phyloP scores from a whole-genome alignment of 2,797 vertebrate species.

The Epinephelus awoara region DNA sequence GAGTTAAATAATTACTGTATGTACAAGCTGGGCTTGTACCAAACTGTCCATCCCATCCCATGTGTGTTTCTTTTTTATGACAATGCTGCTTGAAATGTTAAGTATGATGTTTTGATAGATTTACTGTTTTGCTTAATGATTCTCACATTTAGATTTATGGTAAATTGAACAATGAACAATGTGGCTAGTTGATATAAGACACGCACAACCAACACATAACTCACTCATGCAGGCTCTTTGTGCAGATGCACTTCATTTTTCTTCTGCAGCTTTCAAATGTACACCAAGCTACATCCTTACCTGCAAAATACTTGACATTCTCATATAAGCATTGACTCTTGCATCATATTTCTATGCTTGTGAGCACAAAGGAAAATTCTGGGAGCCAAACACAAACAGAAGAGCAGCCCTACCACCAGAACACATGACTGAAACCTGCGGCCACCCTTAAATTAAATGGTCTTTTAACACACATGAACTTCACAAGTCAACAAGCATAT shows the following conservation, averaged over 20 bases:
- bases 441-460: constrained; percentile 4
- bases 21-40: constrained; percentile 79
- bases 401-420: not conserved
- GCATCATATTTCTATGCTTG: not conserved
- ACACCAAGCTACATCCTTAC: not conserved
- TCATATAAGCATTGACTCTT: not conserved
- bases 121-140: constrained; percentile 51
- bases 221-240: not conserved
- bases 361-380: constrained; percentile 12
- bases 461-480: constrained; percentile 20
- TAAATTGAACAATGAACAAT: constrained; percentile 30
- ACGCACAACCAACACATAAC: constrained; percentile 2
- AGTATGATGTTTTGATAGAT: constrained; percentile 47
- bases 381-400: not conserved
- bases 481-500: not conserved
- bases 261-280: not conserved
- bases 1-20: constrained; percentile 50
- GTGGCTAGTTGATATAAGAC: not conserved
- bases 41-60: constrained; percentile 23
- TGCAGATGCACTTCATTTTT: not conserved
- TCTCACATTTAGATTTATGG: constrained; percentile 17
- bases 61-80: constrained; percentile 42
- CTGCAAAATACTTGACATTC: not conserved
- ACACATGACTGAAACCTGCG: constrained; percentile 25
- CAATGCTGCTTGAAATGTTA: constrained; percentile 65